Evolutionary conservation across 2,113 vertebrate genomes (phyloP).

Genomic region (Nothoprocta perdicaria): DNA sequence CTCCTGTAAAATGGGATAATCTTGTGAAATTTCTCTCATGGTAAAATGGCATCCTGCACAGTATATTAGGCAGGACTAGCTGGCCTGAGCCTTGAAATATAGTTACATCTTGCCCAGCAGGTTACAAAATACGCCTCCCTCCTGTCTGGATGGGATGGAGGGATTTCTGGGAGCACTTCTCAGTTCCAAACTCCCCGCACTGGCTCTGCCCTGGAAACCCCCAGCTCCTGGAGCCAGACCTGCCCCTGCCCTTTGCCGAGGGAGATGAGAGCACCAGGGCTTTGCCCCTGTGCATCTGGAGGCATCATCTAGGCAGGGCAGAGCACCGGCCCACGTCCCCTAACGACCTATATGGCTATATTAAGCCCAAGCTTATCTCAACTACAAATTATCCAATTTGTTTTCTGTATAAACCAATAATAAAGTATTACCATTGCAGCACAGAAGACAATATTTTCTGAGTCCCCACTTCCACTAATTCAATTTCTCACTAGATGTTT

Average conservation of each 20-base stretch:
- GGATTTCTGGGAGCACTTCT: not conserved
- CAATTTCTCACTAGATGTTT: slow-evolving; percentile 12
- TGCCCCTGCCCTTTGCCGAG: not conserved
- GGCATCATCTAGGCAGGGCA: not conserved
- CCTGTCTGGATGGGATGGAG: not conserved
- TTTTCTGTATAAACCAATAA: slow-evolving; percentile 12
- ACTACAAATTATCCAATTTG: not conserved
- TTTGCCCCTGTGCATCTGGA: accelerated
- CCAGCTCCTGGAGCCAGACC: not conserved
- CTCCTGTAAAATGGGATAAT: not conserved
- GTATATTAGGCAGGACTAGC: not conserved
- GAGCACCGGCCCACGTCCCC: not conserved
- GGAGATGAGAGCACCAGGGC: not conserved
- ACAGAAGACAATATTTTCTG: slow-evolving; percentile 19
- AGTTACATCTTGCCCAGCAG: not conserved
- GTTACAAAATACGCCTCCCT: not conserved
- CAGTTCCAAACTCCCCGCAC: not conserved
- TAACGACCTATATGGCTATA: not conserved
- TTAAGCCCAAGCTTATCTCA: not conserved
- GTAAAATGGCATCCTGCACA: not conserved
- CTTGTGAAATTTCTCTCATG: not conserved
- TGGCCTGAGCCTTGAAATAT: not conserved
- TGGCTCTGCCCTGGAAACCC: not conserved
- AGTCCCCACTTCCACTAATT: slow-evolving; percentile 11
- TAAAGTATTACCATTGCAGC: not conserved